These are phyloP conservation scores for Cynoglossus semilaevis DNA, from an alignment of 2,113 vertebrate species.

Conservation along the genomic window DNA sequence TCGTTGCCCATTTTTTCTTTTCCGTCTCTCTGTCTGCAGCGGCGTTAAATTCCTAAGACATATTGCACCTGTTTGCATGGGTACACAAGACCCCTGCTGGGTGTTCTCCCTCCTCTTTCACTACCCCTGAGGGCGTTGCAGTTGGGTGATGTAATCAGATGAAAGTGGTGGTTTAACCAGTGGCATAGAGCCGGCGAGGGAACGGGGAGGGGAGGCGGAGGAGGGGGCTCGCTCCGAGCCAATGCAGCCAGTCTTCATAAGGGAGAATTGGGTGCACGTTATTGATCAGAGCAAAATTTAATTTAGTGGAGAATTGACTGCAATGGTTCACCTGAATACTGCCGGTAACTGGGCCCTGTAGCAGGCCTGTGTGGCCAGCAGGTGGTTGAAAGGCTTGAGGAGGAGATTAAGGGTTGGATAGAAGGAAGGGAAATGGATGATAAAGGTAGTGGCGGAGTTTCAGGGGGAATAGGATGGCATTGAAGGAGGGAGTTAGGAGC, in stretches of 20 bases:
- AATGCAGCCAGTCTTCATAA: conserved; percentile 58
- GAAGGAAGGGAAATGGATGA: conserved; percentile 68
- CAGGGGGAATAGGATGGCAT: conserved; percentile 60
- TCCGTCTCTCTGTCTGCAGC: conserved; percentile 37
- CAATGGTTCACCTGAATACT: conserved; percentile 66
- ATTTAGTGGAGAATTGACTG: conserved; percentile 75
- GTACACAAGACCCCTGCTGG: conserved; percentile 71
- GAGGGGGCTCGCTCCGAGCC: conserved; percentile 49
- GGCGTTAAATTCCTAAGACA: conserved; percentile 66
- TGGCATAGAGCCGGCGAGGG: conserved; percentile 55
- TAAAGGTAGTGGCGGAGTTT: conserved; percentile 62
- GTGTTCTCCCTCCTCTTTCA: conserved; percentile 62
- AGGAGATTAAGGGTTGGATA: conserved; percentile 69
- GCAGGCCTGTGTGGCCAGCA: conserved; percentile 65
- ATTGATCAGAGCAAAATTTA: conserved; percentile 76
- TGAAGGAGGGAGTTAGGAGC: conserved; percentile 50
- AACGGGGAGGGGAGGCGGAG: conserved; percentile 29
- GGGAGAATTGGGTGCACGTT: conserved; percentile 53
- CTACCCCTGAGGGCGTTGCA: conserved; percentile 69
- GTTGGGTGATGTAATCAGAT: conserved; percentile 80
- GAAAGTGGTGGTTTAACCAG: conserved; percentile 71
- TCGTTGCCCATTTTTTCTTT: conserved; percentile 24
- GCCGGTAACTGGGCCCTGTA: conserved; percentile 58
- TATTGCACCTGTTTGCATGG: conserved; percentile 79
- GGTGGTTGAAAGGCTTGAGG: conserved; percentile 62